These are phyloP conservation scores for Metopolophium dirhodum DNA, from an alignment of 1,140 invertebrate genomes.

Conservation along the genomic window DNA sequence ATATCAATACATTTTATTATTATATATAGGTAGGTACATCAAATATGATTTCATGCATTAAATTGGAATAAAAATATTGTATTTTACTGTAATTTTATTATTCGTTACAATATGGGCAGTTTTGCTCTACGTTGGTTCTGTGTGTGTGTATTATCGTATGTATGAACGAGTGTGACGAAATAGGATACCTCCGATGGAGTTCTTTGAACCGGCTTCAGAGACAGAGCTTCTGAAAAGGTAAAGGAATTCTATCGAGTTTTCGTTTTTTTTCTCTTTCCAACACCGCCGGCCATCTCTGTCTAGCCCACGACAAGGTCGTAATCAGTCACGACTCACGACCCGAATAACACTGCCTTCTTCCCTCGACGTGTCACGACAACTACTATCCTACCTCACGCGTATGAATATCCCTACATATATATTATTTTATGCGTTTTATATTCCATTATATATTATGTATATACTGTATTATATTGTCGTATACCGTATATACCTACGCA, in stretches of 20 bases:
- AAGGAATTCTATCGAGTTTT: constrained; percentile 53
- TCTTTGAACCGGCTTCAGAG: constrained; percentile 51
- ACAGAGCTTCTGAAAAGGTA: constrained; percentile 51
- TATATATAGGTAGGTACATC: not conserved
- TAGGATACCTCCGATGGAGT: constrained; percentile 1
- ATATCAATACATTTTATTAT: not conserved
- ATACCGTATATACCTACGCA: too few species aligned
- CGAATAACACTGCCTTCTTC: not conserved
- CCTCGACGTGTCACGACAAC: constrained; percentile 25
- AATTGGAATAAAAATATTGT: not conserved
- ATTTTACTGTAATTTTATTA: not conserved
- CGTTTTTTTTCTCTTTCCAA: constrained; percentile 37
- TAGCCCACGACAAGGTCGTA: constrained; percentile 39
- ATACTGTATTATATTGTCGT: too few species aligned
- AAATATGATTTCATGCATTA: not conserved
- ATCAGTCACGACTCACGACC: constrained; percentile 46
- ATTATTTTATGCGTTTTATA: not conserved
- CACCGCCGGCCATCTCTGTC: not conserved
- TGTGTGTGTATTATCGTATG: not conserved
- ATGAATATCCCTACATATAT: not conserved
- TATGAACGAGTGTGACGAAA: constrained; percentile 1
- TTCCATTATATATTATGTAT: not conserved
- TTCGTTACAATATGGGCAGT: not conserved
- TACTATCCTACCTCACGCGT: not conserved
- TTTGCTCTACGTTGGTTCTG: not conserved